Evolutionary conservation across 2,888 invertebrate genomes (phyloP), one percentile per base, ranked within the genome.

Genomic region (Pyrrhia umbra): DNA sequence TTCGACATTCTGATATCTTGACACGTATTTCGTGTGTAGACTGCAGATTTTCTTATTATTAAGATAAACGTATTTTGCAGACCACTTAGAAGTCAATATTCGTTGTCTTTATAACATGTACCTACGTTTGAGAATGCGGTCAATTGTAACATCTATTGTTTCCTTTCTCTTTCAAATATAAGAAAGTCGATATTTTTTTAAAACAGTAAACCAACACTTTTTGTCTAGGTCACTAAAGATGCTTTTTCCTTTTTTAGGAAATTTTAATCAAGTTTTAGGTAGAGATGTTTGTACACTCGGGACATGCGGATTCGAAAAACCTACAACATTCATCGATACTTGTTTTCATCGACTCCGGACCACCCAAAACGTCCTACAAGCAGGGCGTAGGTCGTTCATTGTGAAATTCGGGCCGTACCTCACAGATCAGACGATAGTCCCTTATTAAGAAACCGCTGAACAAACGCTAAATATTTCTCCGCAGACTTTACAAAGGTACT

Each of bases 1-100:
- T 84, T 85, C 76, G 74, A 80, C 65, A 62, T 80, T 81, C 84
- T 77, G 73, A 80, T 82, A 75, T 82, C 62, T 79, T 83, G 88
- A 85, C 90, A 88, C 80, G 84, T 76, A 86, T 86, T 85, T 75
- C 88, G 88, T 88, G 90, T 74, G 43, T 56, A 15, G 89, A 89
- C 88, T 90, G 61, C 67, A 68, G 81, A 81, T 81, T 75, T 80
- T 80, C 60, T 70, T 70, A 58, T 69, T 75, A 76, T 67, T 61
- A 63, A 68, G 64, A 77, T 70, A 76, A 80, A 87, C 83, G 56
- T 60, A 49, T 75, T 75, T 71, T 66, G 69, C 72, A 75, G 49
- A 37, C 27, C 27, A 37, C 40, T 30, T 39, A 13, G 6, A 27
- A 16, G 27, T 49, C 13, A 39, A 16, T 59, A 50, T 57, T 40